These are phyloP conservation scores for Zingel zingel DNA, from an alignment of 2,113 vertebrate species.

Conservation along the genomic window DNA sequence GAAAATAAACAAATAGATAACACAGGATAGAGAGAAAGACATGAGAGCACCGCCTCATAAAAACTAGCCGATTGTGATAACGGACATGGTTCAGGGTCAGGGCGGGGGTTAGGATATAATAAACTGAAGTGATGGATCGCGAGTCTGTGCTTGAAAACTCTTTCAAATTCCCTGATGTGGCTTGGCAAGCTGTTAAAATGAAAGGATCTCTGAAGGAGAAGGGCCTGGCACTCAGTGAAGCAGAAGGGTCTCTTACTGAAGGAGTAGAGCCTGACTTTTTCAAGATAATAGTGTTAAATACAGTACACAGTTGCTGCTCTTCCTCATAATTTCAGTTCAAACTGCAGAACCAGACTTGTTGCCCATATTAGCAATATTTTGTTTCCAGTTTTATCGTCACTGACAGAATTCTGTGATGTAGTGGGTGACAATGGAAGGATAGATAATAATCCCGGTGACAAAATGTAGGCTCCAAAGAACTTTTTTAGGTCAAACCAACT, in stretches of 20 bases:
- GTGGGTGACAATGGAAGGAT: not conserved
- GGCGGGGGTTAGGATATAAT: conserved; percentile 9
- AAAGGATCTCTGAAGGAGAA: conserved; percentile 50
- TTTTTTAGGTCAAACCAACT: not conserved
- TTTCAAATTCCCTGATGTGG: conserved; percentile 61
- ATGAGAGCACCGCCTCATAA: conserved; percentile 6
- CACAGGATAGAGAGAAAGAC: not conserved
- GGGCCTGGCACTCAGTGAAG: conserved; percentile 47
- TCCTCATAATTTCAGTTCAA: not conserved
- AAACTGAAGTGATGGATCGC: conserved; percentile 49
- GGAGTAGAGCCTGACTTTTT: conserved; percentile 41
- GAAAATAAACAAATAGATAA: conserved; percentile 32
- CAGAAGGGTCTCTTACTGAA: conserved; percentile 55
- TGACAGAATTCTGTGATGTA: not conserved
- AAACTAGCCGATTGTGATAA: conserved; percentile 24
- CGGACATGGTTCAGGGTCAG: conserved; percentile 38
- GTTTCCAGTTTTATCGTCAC: not conserved
- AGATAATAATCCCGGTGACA: not conserved
- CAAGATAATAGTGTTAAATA: conserved; percentile 30
- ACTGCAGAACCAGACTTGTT: not conserved
- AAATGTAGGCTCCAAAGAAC: not conserved
- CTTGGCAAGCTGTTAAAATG: conserved; percentile 66
- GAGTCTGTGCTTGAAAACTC: conserved; percentile 56
- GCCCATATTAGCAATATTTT: not conserved
- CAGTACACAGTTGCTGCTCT: not conserved